Percentiles rank a stretch among this genome's conserved stretches.
Evolutionary conservation across 2,113 vertebrate genomes (phyloP).

Genomic region (Nothoprocta pentlandii): DNA sequence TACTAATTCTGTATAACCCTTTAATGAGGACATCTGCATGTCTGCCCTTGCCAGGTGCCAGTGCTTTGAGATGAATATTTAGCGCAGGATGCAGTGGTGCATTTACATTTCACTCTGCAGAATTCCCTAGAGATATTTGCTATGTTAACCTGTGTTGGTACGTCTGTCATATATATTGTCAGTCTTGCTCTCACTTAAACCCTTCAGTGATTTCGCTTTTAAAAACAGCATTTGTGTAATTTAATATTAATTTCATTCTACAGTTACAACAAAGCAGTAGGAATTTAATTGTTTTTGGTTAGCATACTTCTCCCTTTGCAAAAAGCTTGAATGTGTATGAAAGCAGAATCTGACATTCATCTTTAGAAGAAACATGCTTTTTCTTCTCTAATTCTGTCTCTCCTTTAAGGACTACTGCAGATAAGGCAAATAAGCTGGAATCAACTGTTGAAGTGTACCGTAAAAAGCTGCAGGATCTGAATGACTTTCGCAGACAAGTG

Average conservation of each 20-base stretch:
- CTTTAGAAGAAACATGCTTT: not conserved
- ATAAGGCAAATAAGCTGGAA: constrained; percentile 93
- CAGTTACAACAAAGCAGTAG: not conserved
- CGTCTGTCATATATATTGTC: not conserved
- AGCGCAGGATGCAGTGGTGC: not conserved
- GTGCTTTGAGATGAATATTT: not conserved
- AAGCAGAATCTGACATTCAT: not conserved
- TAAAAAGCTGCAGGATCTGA: constrained; percentile 94
- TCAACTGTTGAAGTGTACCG: constrained; percentile 93
- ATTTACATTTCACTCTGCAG: not conserved
- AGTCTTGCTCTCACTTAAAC: not conserved
- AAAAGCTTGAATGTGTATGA: not conserved
- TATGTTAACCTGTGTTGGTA: not conserved
- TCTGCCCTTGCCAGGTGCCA: not conserved
- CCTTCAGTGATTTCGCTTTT: not conserved
- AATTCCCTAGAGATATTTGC: not conserved
- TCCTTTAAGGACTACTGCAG: constrained; percentile 75
- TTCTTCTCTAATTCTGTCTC: not conserved
- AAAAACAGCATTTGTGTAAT: not conserved
- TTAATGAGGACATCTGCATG: not conserved
- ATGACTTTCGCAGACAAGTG: constrained; percentile 93
- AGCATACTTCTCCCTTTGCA: not conserved
- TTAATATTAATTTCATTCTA: not conserved
- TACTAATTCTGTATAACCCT: not conserved
- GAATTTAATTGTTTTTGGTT: not conserved